Base-by-base conservation (phyloP, 2,888 invertebrate genomes). In the Amorpha juglandis region DNA sequence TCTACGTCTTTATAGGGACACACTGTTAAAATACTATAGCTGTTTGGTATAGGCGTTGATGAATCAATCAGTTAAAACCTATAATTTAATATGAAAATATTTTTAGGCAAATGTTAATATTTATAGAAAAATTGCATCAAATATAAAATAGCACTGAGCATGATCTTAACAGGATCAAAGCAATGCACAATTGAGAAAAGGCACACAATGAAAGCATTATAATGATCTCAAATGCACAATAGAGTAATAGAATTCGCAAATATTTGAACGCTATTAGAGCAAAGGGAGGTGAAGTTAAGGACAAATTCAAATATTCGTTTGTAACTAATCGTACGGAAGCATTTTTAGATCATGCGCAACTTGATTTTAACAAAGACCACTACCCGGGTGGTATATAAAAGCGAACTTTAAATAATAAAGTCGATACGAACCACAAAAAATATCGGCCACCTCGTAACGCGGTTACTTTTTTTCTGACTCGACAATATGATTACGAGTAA, bases 251-350 rank as follows among this genome's bases (percentile, higher is more conserved):
- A 92, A 92, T 88, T 91, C 89, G 81, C 90, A 91, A 92, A 93
- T 87, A 92, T 92, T 90, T 88, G 91, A 91, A 90, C 89, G 79
- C 87, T 91, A 92, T 92, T 93, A 92, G 90, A 90, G 90, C 89
- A 88, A 91, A 90, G 89, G 91, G 87, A 92, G 92, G 88, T 83
- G 84, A 90, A 91, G 86, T 89, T 89, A 92, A 92, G 92, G 92
- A 92, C 91, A 92, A 90, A 88, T 88, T 91, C 81, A 91, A 92
- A 92, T 89, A 92, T 90, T 86, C 83, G 87, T 91, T 90, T 84
- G 79, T 69, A 88, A 74, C 82, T 92, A 93, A 93, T 93, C 93
- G 91, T 87, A 84, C 86, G 91, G 89, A 92, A 91, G 88, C 86
- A 82, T 83, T 84, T 86, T 85, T 80, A 71, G 82, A 89, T 83